phyloP scores from a whole-genome alignment of 2,888 invertebrate genomes.

The Oxytorus armatus region DNA sequence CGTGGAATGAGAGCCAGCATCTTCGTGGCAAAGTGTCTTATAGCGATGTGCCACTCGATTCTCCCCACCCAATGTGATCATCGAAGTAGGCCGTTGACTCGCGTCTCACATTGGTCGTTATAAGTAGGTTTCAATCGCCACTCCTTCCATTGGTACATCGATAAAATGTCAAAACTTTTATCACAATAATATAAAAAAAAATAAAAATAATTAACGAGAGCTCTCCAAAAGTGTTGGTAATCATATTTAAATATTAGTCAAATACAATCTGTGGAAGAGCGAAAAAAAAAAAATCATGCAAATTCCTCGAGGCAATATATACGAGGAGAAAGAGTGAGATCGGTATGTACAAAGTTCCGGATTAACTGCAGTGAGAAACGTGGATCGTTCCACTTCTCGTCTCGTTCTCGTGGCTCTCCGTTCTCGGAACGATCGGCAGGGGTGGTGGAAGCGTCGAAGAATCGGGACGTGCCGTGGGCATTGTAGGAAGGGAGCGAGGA shows the following conservation, averaged over 20 bases:
- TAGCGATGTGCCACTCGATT: slow-evolving; percentile 76
- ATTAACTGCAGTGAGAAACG: slow-evolving; percentile 28
- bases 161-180: background rate
- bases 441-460: slow-evolving; percentile 29
- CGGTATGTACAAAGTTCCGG: slow-evolving; percentile 45
- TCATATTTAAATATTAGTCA: slow-evolving; percentile 19
- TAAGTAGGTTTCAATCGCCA: slow-evolving; percentile 73
- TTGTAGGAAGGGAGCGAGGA: slow-evolving; percentile 13
- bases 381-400: slow-evolving; percentile 67
- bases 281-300: slow-evolving; percentile 29
- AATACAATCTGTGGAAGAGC: background rate
- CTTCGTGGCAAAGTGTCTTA: slow-evolving; percentile 75
- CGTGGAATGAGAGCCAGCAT: slow-evolving; percentile 66
- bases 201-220: background rate
- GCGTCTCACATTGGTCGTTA: slow-evolving; percentile 73
- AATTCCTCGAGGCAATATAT: slow-evolving; percentile 16
- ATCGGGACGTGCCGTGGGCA: slow-evolving; percentile 42
- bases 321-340: slow-evolving; percentile 44
- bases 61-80: slow-evolving; percentile 74
- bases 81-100: slow-evolving; percentile 74
- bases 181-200: slow-evolving; percentile 14
- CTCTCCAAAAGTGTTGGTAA: background rate
- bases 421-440: slow-evolving; percentile 41
- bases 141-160: slow-evolving; percentile 69
- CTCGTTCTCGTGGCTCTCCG: slow-evolving; percentile 42